phyloP scores from a whole-genome alignment of 92 coral and sea anemone species.

The Epizoanthus stellaris region DNA sequence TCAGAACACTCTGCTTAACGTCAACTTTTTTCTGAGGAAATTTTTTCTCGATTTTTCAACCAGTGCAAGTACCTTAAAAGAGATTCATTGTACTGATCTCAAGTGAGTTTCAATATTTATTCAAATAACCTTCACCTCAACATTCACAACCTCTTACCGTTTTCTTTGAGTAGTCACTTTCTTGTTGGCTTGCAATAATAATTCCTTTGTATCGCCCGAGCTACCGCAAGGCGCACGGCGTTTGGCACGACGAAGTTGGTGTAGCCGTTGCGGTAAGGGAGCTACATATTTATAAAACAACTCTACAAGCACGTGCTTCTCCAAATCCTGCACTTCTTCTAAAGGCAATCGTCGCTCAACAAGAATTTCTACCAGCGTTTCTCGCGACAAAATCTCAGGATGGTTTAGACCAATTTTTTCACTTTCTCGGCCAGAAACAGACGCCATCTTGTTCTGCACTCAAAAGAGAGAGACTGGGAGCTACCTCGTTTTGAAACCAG shows the following conservation, averaged over 20 bases:
- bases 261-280: constrained; percentile 89
- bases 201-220: not conserved
- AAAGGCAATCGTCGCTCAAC: constrained; percentile 68
- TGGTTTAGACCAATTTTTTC: constrained; percentile 49
- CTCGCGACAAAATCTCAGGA: constrained; percentile 92
- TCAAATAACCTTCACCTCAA: no score
- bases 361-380: constrained; percentile 79
- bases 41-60: no score
- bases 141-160: constrained; percentile 50
- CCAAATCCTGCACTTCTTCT: constrained; percentile 68
- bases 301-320: constrained; percentile 77
- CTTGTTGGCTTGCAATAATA: constrained; percentile 11
- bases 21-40: no score
- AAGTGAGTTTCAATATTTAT: no score
- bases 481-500: not conserved
- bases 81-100: no score
- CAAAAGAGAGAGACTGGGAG: constrained; percentile 28
- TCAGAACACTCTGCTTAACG: no score
- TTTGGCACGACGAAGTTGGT: constrained; percentile 85
- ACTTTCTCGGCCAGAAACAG: constrained; percentile 20
- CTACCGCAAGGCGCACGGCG: constrained; percentile 53
- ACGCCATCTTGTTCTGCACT: constrained; percentile 33
- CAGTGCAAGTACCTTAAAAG: no score
- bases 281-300: constrained; percentile 81
- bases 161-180: constrained; percentile 34